phyloP scores from a whole-genome alignment of 2,797 vertebrate species.

The Pelodytes ibericus region DNA sequence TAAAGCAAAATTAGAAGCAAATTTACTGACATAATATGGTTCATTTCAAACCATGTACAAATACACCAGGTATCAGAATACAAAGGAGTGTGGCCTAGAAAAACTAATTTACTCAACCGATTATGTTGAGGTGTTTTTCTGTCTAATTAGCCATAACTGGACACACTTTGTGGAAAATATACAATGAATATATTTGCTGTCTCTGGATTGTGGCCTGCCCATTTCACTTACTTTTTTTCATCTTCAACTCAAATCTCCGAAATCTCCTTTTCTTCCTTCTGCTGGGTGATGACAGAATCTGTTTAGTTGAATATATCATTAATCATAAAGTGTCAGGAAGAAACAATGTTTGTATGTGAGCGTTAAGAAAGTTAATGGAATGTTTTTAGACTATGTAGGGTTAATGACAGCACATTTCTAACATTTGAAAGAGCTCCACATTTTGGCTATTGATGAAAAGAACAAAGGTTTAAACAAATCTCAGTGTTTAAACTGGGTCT shows the following conservation, averaged over 20 bases:
- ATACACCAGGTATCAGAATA: constrained; percentile 7
- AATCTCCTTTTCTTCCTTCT: constrained; percentile 42
- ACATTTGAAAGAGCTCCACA: constrained; percentile 7
- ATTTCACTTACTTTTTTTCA: background rate
- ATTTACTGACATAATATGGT: constrained; percentile 37
- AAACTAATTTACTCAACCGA: constrained; percentile 47
- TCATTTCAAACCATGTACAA: constrained; percentile 36
- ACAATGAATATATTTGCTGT: constrained; percentile 52
- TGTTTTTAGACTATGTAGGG: constrained; percentile 38
- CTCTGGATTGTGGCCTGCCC: constrained; percentile 18
- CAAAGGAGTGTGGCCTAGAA: constrained; percentile 1
- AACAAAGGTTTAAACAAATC: constrained; percentile 17
- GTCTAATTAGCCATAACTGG: constrained; percentile 11
- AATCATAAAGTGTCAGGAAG: constrained; percentile 65
- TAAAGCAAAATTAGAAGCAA: background rate
- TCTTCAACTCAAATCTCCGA: constrained; percentile 24
- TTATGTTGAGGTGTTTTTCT: constrained; percentile 55
- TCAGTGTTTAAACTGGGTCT: background rate
- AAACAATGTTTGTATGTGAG: constrained; percentile 59
- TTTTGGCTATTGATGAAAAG: constrained; percentile 16
- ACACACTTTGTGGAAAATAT: background rate
- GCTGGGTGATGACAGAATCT: constrained; percentile 62
- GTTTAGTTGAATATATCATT: constrained; percentile 66
- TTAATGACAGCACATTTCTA: constrained; percentile 23
- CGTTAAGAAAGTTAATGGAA: constrained; percentile 59